Conservation (phyloP, 2,888 invertebrate species). For the Ceramica pisi region DNA sequence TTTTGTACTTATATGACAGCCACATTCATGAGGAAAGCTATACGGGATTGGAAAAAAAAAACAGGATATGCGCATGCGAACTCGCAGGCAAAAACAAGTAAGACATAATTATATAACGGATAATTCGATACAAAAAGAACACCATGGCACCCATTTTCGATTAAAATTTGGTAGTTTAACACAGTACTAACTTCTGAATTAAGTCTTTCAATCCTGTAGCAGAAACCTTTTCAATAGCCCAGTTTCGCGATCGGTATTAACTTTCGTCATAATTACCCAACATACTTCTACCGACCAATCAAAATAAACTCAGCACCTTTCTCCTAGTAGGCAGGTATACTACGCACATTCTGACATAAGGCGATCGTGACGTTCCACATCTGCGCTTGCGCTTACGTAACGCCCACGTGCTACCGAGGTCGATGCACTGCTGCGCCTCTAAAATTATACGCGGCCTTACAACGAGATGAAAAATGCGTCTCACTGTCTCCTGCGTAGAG, state of each 20-base stretch:
- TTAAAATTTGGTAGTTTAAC: no score
- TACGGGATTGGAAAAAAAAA: no score
- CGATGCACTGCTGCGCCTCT: slow-evolving; percentile 60
- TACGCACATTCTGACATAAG: slow-evolving; percentile 16
- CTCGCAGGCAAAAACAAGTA: background rate
- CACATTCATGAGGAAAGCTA: no score
- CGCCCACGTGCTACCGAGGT: slow-evolving; percentile 61
- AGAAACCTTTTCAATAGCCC: background rate
- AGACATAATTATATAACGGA: background rate
- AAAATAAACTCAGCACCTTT: background rate
- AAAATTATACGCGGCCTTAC: slow-evolving; percentile 52
- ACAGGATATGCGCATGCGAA: no score
- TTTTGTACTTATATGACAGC: no score
- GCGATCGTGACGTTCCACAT: slow-evolving; percentile 40
- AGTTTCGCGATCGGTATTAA: background rate
- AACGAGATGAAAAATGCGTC: slow-evolving; percentile 40
- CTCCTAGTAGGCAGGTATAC: background rate
- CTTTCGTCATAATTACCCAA: background rate
- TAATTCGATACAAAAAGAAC: no score
- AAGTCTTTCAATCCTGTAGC: no score
- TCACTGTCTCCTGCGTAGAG: background rate
- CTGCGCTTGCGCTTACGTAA: slow-evolving; percentile 55
- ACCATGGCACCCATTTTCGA: no score
- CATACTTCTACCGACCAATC: background rate
- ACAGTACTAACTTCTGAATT: background rate